phyloP scores from a whole-genome alignment of 2,113 vertebrate species.

The Triplophysa rosa region DNA sequence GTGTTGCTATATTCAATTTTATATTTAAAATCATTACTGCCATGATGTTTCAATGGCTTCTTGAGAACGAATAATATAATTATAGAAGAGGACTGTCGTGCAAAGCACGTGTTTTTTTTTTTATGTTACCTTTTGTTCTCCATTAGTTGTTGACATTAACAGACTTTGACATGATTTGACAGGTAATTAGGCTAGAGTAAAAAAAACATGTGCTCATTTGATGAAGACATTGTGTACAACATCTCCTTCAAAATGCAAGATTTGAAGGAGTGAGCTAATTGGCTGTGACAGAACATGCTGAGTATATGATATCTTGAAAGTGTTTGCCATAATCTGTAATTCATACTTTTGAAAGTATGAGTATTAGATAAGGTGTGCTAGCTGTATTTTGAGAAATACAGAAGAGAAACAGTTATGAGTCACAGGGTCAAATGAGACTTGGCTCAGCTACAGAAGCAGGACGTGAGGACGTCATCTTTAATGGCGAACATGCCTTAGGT shows the following conservation, averaged over 20 bases:
- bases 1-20: no score
- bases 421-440: slow-evolving; percentile 48
- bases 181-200: slow-evolving; percentile 9
- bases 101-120: background rate
- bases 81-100: no score
- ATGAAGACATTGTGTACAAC: background rate
- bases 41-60: no score
- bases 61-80: no score
- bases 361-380: slow-evolving; percentile 11
- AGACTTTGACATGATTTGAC: background rate
- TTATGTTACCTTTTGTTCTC: background rate
- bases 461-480: slow-evolving; percentile 52
- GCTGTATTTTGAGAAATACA: background rate
- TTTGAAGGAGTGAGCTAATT: background rate
- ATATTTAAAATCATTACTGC: no score
- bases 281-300: background rate
- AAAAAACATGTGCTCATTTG: background rate
- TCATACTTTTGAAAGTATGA: background rate
- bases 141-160: background rate
- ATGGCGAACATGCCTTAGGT: slow-evolving; percentile 55
- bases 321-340: slow-evolving; percentile 18
- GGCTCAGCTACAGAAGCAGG: background rate
- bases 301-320: background rate
- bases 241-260: background rate
- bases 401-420: slow-evolving; percentile 49